Conservation (phyloP, 2,797 vertebrate species). For the Anniella stebbinsi region DNA sequence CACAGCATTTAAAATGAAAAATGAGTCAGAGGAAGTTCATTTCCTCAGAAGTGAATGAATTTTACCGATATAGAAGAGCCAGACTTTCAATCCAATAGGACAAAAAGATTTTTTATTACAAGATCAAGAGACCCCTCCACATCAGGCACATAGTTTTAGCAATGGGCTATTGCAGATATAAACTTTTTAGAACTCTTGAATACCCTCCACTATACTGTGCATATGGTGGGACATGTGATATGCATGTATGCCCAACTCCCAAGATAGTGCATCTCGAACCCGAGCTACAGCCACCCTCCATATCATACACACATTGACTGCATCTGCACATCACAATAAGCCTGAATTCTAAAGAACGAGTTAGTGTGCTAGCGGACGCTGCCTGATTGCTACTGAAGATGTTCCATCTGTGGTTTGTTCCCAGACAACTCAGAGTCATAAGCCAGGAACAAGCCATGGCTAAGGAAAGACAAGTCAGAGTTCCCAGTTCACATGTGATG, state of each 20-base stretch:
- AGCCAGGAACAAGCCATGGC: too few species aligned
- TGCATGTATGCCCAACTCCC: not conserved
- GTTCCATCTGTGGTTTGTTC: too few species aligned
- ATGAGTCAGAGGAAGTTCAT: not conserved
- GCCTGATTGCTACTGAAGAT: too few species aligned
- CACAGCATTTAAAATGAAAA: not conserved
- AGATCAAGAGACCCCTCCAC: not conserved
- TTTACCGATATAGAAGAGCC: not conserved
- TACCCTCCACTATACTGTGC: too few species aligned
- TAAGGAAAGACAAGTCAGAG: too few species aligned
- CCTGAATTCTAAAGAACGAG: too few species aligned
- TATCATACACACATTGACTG: not conserved
- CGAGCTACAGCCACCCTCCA: not conserved
- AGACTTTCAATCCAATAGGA: rapidly evolving
- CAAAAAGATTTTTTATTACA: constrained; percentile 52
- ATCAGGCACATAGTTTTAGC: not conserved
- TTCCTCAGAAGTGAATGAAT: not conserved
- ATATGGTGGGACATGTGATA: too few species aligned
- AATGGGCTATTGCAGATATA: not conserved
- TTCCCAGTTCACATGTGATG: too few species aligned
- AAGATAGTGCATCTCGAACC: too few species aligned
- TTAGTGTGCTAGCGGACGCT: too few species aligned
- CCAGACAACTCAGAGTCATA: too few species aligned
- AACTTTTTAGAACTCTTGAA: not conserved
- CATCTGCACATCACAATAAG: too few species aligned